These are phyloP conservation scores for Charadrius vociferus DNA, from an alignment of 2,113 vertebrate species.

Conservation along the genomic window DNA sequence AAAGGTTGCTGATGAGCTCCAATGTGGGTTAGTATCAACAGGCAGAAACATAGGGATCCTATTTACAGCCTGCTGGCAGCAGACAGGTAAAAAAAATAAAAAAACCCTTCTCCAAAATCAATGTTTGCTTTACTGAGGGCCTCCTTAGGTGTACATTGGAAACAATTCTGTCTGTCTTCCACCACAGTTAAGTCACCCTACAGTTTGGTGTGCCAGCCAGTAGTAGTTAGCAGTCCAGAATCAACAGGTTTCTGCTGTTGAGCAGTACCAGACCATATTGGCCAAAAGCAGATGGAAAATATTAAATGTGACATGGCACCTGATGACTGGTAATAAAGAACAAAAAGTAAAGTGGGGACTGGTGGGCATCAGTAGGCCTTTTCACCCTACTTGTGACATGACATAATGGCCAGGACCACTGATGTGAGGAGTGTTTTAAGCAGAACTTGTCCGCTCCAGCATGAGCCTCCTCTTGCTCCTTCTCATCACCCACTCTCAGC, in stretches of 20 bases:
- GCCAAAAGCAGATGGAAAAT: constrained; percentile 50
- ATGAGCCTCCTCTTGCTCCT: neutral
- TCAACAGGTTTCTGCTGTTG: constrained; percentile 72
- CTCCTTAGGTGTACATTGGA: constrained; percentile 80
- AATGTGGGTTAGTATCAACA: constrained; percentile 60
- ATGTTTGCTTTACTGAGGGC: constrained; percentile 82
- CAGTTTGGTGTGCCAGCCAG: constrained; percentile 62
- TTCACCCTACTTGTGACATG: neutral
- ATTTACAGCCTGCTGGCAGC: constrained; percentile 77
- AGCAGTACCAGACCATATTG: constrained; percentile 46
- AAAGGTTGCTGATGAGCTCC: constrained; percentile 36
- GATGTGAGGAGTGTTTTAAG: neutral
- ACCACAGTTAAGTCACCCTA: constrained; percentile 74
- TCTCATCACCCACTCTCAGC: neutral
- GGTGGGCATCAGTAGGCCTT: neutral
- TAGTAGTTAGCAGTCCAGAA: constrained; percentile 67
- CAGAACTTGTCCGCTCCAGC: neutral
- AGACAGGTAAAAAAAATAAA: constrained; percentile 48
- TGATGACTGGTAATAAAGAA: constrained; percentile 22
- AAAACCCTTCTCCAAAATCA: constrained; percentile 72
- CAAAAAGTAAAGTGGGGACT: neutral
- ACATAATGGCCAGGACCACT: neutral
- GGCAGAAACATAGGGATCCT: constrained; percentile 70
- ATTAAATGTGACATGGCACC: neutral
- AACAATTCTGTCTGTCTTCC: constrained; percentile 78